phyloP scores from a whole-genome alignment of 2,888 invertebrate species.

The Trypoxylon attenuatum region DNA sequence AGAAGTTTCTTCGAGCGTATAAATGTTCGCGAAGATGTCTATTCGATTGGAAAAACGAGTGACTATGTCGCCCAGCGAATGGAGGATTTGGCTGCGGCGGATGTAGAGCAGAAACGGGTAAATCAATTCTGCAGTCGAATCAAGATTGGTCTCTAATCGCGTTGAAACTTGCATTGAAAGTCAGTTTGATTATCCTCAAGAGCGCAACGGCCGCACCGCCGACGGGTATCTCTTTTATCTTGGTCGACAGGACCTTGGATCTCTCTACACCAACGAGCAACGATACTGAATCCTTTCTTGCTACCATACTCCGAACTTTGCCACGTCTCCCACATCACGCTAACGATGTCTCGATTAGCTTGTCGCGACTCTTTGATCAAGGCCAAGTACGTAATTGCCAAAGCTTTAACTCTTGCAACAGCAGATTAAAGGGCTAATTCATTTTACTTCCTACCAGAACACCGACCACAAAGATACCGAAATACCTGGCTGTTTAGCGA shows the following conservation, averaged over 20 bases:
- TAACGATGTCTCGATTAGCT: constrained; percentile 80
- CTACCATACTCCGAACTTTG: constrained; percentile 78
- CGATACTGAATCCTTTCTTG: constrained; percentile 79
- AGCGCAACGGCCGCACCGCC: neutral
- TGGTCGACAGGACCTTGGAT: constrained; percentile 82
- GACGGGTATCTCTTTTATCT: constrained; percentile 76
- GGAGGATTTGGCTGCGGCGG: no score
- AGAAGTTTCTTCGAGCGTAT: constrained; percentile 75
- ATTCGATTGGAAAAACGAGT: constrained; percentile 80
- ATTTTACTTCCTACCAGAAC: no score
- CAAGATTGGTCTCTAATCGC: no score
- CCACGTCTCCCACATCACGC: constrained; percentile 80
- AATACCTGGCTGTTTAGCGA: constrained; percentile 70
- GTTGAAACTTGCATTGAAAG: no score
- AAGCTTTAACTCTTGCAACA: no score
- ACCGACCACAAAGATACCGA: no score
- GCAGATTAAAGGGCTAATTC: no score
- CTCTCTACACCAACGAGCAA: constrained; percentile 79
- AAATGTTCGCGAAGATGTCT: constrained; percentile 81
- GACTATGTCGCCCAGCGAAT: constrained; percentile 75
- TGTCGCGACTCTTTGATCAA: constrained; percentile 77
- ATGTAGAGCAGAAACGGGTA: no score
- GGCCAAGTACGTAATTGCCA: constrained; percentile 6
- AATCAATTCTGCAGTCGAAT: no score
- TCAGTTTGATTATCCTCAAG: no score